Evolutionary conservation across 2,113 vertebrate species (phyloP).

Genomic region (Gymnogyps californianus): DNA sequence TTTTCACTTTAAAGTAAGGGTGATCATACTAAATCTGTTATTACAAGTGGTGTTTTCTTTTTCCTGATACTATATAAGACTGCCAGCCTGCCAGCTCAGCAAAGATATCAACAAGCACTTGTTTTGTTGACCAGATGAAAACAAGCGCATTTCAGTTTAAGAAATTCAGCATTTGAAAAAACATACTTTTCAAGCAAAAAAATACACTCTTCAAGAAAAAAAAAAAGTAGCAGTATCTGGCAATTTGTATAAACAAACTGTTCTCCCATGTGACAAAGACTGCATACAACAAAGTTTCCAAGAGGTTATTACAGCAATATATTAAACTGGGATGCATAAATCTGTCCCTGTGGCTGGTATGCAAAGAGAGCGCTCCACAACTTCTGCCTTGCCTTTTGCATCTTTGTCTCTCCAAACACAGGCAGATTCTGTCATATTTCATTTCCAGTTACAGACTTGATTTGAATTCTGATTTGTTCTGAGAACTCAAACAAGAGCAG

Average conservation of each 20-base stretch:
- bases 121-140: not conserved
- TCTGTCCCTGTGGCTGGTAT: not conserved
- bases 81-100: conserved; percentile 68
- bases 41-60: conserved; percentile 69
- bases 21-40: conserved; percentile 66
- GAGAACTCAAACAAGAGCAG: not conserved
- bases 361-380: not conserved
- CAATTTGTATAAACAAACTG: not conserved
- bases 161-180: not conserved
- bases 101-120: conserved; percentile 45
- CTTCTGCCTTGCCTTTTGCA: not conserved
- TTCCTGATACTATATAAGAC: not conserved
- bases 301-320: not conserved
- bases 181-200: not conserved
- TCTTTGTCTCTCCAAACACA: not conserved
- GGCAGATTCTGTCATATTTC: not conserved
- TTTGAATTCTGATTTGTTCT: not conserved
- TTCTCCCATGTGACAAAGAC: not conserved
- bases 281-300: not conserved
- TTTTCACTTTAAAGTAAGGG: conserved; percentile 60
- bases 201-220: not conserved
- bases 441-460: not conserved
- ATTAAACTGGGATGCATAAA: not conserved
- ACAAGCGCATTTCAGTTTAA: conserved; percentile 11
- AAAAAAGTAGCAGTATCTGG: not conserved